Evolutionary conservation across 1,140 invertebrate genomes (phyloP).

Genomic region (Phymastichus coffea): DNA sequence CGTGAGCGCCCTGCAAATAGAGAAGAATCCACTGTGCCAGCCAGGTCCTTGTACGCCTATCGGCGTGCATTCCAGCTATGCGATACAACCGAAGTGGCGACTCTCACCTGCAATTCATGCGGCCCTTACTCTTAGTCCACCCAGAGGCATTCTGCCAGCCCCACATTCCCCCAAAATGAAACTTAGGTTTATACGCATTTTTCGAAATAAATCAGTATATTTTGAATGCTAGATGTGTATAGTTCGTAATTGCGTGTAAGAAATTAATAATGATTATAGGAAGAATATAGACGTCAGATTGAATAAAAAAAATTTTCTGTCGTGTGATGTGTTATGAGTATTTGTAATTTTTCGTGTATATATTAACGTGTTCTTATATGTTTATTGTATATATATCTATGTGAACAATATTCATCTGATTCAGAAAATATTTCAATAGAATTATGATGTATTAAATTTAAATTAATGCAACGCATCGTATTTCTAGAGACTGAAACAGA

Average conservation of each 20-base stretch:
- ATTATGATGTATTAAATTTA: too few relatives aligned
- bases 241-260: slow-evolving; percentile 34
- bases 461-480: too few relatives aligned
- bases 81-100: slow-evolving; percentile 54
- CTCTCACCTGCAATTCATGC: slow-evolving; percentile 58
- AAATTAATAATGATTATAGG: too few relatives aligned
- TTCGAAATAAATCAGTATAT: slow-evolving; percentile 19
- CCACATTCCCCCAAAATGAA: slow-evolving; percentile 90
- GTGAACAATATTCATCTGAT: too few relatives aligned
- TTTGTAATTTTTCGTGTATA: too few relatives aligned
- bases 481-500: too few relatives aligned
- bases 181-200: slow-evolving; percentile 67
- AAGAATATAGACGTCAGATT: too few relatives aligned
- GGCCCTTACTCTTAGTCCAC: slow-evolving; percentile 55
- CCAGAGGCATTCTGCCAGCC: slow-evolving; percentile 57
- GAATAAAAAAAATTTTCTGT: too few relatives aligned
- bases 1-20: slow-evolving; percentile 88
- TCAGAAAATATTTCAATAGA: too few relatives aligned
- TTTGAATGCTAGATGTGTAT: slow-evolving; percentile 52
- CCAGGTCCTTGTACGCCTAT: slow-evolving; percentile 70
- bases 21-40: slow-evolving; percentile 86
- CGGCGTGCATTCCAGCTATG: slow-evolving; percentile 52
- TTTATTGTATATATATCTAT: too few relatives aligned
- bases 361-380: too few relatives aligned
- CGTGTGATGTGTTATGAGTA: too few relatives aligned